Conservation (phyloP, 2,888 invertebrate genomes). For the Macrosoma leucophasiata region DNA sequence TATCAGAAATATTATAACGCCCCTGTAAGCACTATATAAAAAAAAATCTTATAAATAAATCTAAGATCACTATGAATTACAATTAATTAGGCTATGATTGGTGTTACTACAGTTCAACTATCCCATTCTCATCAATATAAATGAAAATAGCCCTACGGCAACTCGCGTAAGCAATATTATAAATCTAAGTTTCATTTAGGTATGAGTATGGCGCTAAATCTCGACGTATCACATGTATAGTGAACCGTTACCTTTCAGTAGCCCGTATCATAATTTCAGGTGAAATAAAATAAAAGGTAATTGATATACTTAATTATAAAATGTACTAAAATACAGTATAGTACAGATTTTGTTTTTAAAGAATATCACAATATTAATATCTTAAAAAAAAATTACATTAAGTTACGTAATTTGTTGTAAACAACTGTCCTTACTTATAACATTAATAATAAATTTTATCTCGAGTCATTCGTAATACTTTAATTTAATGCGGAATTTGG, state of each 20-base stretch:
- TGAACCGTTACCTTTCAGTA: conserved; percentile 22
- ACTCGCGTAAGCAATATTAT: conserved; percentile 51
- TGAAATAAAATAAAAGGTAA: conserved; percentile 1
- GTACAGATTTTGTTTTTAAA: too few species aligned
- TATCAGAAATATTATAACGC: conserved; percentile 23
- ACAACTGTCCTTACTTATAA: too few species aligned
- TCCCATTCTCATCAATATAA: conserved; percentile 39
- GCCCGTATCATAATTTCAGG: conserved; percentile 15
- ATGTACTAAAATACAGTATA: too few species aligned
- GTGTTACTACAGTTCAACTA: conserved; percentile 67
- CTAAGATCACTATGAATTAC: conserved; percentile 68
- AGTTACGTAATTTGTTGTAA: too few species aligned
- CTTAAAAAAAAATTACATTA: too few species aligned
- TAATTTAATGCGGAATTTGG: too few species aligned
- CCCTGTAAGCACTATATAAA: conserved; percentile 49
- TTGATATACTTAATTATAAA: not conserved
- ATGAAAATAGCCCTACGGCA: conserved; percentile 35
- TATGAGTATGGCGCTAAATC: conserved; percentile 43
- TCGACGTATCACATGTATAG: conserved; percentile 41
- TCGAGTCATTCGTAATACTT: too few species aligned
- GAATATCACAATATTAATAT: too few species aligned
- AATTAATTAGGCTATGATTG: conserved; percentile 70
- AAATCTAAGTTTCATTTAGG: conserved; percentile 36
- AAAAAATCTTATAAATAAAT: conserved; percentile 64
- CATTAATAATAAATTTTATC: too few species aligned